These are phyloP conservation scores for Mirounga angustirostris DNA, from an alignment of 2,113 vertebrate genomes.

Conservation along the genomic window DNA sequence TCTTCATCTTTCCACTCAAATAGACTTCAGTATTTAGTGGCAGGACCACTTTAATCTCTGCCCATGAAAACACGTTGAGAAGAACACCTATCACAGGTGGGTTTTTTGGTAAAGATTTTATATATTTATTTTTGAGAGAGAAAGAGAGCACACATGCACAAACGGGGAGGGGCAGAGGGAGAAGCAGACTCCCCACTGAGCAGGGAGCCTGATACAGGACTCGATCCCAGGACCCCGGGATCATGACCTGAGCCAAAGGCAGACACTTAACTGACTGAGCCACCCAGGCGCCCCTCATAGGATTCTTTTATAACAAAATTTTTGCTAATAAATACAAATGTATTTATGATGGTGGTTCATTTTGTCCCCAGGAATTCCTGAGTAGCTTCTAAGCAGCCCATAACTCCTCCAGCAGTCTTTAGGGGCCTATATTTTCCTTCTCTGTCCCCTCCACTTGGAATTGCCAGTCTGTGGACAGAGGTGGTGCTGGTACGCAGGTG, in stretches of 20 bases:
- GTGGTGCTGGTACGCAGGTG: neutral
- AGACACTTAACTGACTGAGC: neutral
- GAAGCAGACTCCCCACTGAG: neutral
- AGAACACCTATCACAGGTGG: neutral
- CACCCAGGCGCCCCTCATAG: neutral
- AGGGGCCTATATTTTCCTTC: constrained; percentile 55
- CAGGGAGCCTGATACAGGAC: too few relatives aligned
- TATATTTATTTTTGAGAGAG: neutral
- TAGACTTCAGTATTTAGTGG: constrained; percentile 1
- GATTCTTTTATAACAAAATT: neutral
- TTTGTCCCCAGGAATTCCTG: constrained; percentile 55
- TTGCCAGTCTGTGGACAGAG: constrained; percentile 1
- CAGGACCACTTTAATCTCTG: neutral
- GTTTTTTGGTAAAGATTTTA: neutral
- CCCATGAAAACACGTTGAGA: neutral
- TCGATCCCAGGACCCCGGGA: too few relatives aligned
- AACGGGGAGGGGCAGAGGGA: neutral
- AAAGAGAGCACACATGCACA: neutral
- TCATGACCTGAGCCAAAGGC: too few relatives aligned
- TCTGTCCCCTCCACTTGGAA: constrained; percentile 8
- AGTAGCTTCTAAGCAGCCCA: constrained; percentile 56
- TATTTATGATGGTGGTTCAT: neutral
- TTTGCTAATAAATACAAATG: neutral
- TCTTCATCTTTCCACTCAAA: constrained; percentile 1
- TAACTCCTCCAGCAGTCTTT: constrained; percentile 28